Conservation (phyloP, 2,797 vertebrate species). For the Prunella strophiata region DNA sequence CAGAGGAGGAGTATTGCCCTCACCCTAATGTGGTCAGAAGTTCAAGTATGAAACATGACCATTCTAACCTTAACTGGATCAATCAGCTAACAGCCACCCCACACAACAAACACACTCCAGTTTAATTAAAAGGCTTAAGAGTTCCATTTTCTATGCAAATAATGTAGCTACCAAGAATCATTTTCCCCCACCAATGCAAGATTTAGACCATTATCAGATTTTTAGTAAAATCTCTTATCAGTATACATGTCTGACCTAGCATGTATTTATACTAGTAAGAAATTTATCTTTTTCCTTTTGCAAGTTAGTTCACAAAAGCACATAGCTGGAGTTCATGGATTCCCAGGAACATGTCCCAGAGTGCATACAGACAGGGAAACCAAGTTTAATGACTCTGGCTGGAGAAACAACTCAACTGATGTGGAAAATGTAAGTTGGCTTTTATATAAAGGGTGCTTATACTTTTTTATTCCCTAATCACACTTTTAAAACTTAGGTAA, state of each 20-base stretch:
- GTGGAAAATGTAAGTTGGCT: conserved; percentile 64
- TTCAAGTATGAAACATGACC: background rate
- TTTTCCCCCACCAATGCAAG: background rate
- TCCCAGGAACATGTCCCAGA: background rate
- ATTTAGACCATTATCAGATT: background rate
- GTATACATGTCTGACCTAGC: background rate
- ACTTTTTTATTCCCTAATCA: conserved; percentile 42
- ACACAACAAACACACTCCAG: background rate
- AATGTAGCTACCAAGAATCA: background rate
- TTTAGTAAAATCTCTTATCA: background rate
- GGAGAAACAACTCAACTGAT: conserved; percentile 35
- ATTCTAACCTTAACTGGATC: background rate
- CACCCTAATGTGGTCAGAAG: background rate
- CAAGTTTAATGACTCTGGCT: background rate
- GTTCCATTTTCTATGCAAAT: background rate
- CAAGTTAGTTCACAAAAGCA: conserved; percentile 31
- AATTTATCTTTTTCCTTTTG: conserved; percentile 54
- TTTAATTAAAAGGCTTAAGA: background rate
- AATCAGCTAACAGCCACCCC: background rate
- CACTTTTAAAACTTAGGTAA: conserved; percentile 51
- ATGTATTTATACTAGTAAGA: background rate
- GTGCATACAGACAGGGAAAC: background rate
- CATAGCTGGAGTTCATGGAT: background rate
- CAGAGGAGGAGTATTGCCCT: background rate
- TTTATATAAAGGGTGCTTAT: conserved; percentile 70